These are phyloP conservation scores for Hycleus phaleratus DNA, from an alignment of 1,140 invertebrate species.

Conservation along the genomic window DNA sequence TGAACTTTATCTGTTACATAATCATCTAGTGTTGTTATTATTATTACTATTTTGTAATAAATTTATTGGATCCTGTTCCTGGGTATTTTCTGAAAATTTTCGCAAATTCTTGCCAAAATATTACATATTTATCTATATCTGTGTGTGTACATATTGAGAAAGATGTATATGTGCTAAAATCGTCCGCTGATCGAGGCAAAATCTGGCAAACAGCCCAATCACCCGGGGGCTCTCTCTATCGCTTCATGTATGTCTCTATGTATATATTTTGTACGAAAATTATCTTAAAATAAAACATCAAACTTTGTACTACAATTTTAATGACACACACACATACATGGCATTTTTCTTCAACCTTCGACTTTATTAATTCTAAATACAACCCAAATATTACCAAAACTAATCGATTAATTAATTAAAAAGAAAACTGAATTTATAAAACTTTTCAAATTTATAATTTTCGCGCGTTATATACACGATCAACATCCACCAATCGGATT, in stretches of 20 bases:
- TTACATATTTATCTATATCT: neutral
- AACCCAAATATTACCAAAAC: neutral
- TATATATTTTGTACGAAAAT: neutral
- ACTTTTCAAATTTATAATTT: no score
- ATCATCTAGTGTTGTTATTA: neutral
- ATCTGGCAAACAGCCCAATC: conserved; percentile 47
- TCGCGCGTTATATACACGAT: no score
- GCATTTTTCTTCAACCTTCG: conserved; percentile 6
- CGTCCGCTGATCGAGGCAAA: conserved; percentile 49
- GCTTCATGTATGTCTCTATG: no score
- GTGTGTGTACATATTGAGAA: conserved; percentile 47
- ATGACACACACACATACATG: conserved; percentile 17
- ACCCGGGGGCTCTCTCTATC: conserved; percentile 32
- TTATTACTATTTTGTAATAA: neutral
- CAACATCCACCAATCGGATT: no score
- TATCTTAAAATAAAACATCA: conserved; percentile 28
- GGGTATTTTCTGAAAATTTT: neutral
- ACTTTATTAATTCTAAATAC: neutral
- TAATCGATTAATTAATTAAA: no score
- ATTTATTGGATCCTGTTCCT: neutral
- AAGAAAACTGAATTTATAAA: no score
- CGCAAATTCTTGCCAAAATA: conserved; percentile 61
- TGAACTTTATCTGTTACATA: neutral
- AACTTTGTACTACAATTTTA: no score
- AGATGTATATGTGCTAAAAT: conserved; percentile 63